Conservation (phyloP, 2,888 invertebrate genomes). For the Cotesia congregata region DNA sequence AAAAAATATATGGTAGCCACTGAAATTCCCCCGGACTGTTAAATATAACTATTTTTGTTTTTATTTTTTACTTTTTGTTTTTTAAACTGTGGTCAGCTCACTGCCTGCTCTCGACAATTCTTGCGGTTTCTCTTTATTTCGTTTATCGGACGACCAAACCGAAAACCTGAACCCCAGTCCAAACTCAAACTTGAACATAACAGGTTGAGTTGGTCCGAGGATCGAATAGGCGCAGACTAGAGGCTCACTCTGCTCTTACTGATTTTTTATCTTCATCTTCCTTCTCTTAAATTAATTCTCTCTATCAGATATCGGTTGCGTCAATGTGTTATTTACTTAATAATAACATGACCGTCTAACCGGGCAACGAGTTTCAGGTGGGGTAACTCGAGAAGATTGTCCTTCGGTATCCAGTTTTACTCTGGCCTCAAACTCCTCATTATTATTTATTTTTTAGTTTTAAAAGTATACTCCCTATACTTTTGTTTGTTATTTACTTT, state of each 20-base stretch:
- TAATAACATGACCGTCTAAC: conserved; percentile 45
- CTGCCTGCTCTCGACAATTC: conserved; percentile 22
- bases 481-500: neutral
- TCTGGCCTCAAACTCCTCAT: conserved; percentile 26
- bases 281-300: conserved; percentile 19
- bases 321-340: conserved; percentile 50
- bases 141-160: neutral
- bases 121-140: conserved; percentile 24
- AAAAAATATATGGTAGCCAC: conserved; percentile 7
- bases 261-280: neutral
- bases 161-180: no score
- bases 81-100: no score
- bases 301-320: conserved; percentile 35
- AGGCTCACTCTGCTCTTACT: no score
- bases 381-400: conserved; percentile 28
- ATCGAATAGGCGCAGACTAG: no score
- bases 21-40: conserved; percentile 22
- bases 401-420: conserved; percentile 36
- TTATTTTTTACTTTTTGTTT: conserved; percentile 23
- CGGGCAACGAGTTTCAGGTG: conserved; percentile 36
- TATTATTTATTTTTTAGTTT: conserved; percentile 16
- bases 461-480: neutral
- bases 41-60: conserved; percentile 7
- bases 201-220: no score
- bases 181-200: no score